Conservation (phyloP, 1,140 invertebrate genomes). For the Vanessa tameamea region DNA sequence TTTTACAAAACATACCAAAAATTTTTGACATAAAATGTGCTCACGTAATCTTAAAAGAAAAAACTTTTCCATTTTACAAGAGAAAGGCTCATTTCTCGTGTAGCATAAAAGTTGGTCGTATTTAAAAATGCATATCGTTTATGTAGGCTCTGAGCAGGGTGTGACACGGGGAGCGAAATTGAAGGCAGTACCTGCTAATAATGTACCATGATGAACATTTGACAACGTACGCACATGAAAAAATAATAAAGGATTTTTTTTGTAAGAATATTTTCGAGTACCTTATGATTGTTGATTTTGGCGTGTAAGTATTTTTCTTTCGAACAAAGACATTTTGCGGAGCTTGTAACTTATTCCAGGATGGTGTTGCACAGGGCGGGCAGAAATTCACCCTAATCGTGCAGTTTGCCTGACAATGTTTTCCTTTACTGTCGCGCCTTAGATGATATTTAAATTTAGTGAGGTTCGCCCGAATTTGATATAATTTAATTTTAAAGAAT, state of each 20-base stretch:
- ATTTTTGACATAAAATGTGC: slow-evolving; percentile 30
- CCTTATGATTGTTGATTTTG: too few species aligned
- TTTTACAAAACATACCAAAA: background rate
- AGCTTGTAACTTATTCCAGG: too few species aligned
- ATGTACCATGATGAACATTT: slow-evolving; percentile 39
- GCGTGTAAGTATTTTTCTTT: too few species aligned
- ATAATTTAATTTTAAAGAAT: too few species aligned
- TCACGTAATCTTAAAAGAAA: slow-evolving; percentile 28
- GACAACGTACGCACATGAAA: slow-evolving; percentile 10
- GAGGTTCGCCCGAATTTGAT: too few species aligned
- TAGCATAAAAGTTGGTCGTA: slow-evolving; percentile 47
- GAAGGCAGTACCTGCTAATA: slow-evolving; percentile 48
- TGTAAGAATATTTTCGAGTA: background rate
- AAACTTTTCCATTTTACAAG: slow-evolving; percentile 43
- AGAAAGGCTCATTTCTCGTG: slow-evolving; percentile 40
- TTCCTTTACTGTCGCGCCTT: too few species aligned
- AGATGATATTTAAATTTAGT: too few species aligned
- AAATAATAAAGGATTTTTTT: background rate
- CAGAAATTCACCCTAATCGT: too few species aligned
- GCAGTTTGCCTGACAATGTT: too few species aligned
- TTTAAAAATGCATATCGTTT: slow-evolving; percentile 69
- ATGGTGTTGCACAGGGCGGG: too few species aligned
- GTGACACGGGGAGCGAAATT: slow-evolving; percentile 52
- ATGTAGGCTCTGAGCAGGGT: slow-evolving; percentile 44
- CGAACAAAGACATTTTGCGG: too few species aligned